These are phyloP conservation scores for Cyanoderma ruficeps DNA, from an alignment of 2,113 vertebrate species.

Conservation along the genomic window DNA sequence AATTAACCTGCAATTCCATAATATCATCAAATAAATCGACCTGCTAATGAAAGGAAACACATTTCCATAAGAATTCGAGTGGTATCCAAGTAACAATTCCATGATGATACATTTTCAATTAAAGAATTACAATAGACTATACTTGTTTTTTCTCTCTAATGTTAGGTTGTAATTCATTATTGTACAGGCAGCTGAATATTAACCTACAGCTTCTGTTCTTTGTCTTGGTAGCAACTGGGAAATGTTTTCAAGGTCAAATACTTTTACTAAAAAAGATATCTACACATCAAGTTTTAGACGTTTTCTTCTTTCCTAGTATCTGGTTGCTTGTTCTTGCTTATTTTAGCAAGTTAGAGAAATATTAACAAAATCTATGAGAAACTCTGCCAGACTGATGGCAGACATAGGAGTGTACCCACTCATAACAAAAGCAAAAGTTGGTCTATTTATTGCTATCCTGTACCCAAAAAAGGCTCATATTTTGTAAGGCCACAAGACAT, in stretches of 20 bases:
- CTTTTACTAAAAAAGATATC: not conserved
- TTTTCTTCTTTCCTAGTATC: not conserved
- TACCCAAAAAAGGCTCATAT: not conserved
- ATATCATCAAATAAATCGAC: slow-evolving; percentile 44
- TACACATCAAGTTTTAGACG: not conserved
- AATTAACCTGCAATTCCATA: slow-evolving; percentile 55
- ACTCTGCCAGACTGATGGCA: not conserved
- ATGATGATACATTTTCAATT: slow-evolving; percentile 30
- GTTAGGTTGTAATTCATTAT: not conserved
- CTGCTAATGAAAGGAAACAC: slow-evolving; percentile 59
- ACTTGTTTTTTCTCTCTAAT: slow-evolving; percentile 18
- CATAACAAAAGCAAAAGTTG: not conserved
- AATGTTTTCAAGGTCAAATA: not conserved
- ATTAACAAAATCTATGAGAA: not conserved
- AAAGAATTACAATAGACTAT: slow-evolving; percentile 28
- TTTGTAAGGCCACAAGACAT: not conserved
- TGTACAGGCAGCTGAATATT: slow-evolving; percentile 1
- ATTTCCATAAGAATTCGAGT: slow-evolving; percentile 8
- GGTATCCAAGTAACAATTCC: slow-evolving; percentile 47
- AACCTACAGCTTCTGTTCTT: slow-evolving; percentile 36
- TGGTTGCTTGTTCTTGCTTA: not conserved
- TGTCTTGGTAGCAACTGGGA: slow-evolving; percentile 5
- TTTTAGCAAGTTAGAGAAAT: not conserved
- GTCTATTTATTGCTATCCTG: not conserved
- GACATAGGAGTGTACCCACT: not conserved